Conservation (phyloP, 1,140 invertebrate genomes). For the Chlorops oryzae region DNA sequence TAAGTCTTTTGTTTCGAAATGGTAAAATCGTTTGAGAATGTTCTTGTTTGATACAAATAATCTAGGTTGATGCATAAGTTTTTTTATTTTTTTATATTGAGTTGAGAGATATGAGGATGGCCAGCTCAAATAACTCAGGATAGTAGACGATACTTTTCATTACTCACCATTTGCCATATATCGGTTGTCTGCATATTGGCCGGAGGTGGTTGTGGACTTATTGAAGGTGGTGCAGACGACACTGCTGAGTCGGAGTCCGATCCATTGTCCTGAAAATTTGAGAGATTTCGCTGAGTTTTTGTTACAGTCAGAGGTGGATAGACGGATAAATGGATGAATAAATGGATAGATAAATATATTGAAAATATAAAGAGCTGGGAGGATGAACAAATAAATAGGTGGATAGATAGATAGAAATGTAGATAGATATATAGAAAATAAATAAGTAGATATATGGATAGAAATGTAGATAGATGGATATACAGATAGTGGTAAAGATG, state of each 20-base stretch:
- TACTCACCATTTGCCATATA: conserved; percentile 46
- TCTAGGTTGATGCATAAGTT: too few relatives aligned
- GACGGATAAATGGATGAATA: not conserved
- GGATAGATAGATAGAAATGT: not conserved
- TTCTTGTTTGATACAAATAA: too few relatives aligned
- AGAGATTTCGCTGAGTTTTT: too few relatives aligned
- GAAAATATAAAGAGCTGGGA: too few relatives aligned
- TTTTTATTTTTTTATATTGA: too few relatives aligned
- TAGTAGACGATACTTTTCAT: too few relatives aligned
- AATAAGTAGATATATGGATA: not conserved
- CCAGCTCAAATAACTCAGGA: not conserved
- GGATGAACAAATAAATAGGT: not conserved
- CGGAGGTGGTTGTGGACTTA: conserved; percentile 45
- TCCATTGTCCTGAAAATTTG: conserved; percentile 35
- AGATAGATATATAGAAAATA: not conserved
- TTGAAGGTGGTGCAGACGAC: conserved; percentile 45
- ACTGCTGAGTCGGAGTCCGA: conserved; percentile 47
- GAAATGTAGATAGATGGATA: not conserved
- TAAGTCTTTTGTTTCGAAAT: too few relatives aligned
- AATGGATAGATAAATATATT: not conserved
- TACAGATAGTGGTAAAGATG: not conserved
- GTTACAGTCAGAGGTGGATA: not conserved
- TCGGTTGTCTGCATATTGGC: conserved; percentile 39
- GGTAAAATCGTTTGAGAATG: too few relatives aligned
- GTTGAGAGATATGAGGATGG: too few relatives aligned